Evolutionary conservation across 2,113 vertebrate genomes (phyloP).

Genomic region (Mesembrinibis cayennensis): DNA sequence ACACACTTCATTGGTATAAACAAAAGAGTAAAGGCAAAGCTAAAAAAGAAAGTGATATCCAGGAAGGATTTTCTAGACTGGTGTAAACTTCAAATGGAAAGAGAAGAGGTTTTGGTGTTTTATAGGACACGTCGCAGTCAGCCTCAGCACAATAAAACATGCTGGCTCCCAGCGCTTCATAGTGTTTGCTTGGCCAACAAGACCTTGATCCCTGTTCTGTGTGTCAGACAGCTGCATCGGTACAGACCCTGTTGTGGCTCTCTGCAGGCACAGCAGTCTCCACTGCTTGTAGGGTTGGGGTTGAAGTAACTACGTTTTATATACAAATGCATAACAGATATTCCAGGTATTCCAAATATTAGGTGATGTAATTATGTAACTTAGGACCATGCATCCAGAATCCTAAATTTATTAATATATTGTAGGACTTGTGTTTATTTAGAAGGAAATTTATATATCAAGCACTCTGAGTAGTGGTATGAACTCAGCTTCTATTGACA

Average conservation of each 20-base stretch:
- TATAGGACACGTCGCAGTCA: neutral
- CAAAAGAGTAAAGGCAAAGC: neutral
- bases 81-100: neutral
- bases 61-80: neutral
- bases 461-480: neutral
- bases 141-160: neutral
- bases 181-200: neutral
- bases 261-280: neutral
- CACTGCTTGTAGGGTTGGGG: neutral
- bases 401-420: neutral
- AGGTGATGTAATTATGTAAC: neutral
- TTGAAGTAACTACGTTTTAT: neutral
- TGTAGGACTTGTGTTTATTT: neutral
- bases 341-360: neutral
- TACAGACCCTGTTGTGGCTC: neutral
- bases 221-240: fast-evolving
- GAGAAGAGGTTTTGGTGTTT: neutral
- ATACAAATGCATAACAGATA: neutral
- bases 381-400: neutral
- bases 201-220: neutral
- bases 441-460: neutral
- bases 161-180: neutral
- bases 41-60: neutral
- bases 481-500: constrained; percentile 13
- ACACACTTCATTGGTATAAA: neutral